Evolutionary conservation across 1,140 invertebrate genomes (phyloP).

Genomic region (Phymastichus coffea): DNA sequence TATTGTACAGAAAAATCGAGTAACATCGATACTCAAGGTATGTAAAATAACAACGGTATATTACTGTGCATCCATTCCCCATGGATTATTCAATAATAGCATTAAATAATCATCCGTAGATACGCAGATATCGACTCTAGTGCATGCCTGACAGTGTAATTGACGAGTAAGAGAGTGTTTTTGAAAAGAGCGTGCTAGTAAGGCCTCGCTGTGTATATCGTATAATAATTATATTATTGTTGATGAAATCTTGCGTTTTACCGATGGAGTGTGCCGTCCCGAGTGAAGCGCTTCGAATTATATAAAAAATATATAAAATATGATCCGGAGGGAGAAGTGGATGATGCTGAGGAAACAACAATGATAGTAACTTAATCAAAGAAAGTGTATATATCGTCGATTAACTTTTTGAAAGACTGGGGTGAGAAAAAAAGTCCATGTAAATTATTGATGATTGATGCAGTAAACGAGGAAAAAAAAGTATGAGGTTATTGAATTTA

Average conservation of each 20-base stretch:
- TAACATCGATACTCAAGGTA: no score
- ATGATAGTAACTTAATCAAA: conserved; percentile 20
- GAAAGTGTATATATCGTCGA: conserved; percentile 35
- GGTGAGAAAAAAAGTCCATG: conserved; percentile 34
- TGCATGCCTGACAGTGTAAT: no score
- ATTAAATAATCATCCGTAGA: no score
- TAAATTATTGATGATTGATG: conserved; percentile 35
- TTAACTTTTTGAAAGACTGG: conserved; percentile 30
- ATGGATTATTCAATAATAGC: no score
- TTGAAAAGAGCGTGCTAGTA: background rate
- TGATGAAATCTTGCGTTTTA: conserved; percentile 1
- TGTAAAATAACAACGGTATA: no score
- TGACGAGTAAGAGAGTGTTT: background rate
- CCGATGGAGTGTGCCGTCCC: conserved; percentile 4
- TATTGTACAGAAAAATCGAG: no score
- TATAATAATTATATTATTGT: background rate
- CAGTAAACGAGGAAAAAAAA: background rate
- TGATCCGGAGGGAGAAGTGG: conserved; percentile 1
- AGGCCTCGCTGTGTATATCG: background rate
- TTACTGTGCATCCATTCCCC: no score
- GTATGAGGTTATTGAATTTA: background rate
- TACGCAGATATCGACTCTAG: no score
- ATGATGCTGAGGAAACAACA: conserved; percentile 22
- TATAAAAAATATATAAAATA: no score
- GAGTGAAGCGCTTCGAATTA: conserved; percentile 8